phyloP scores from a whole-genome alignment of 2,888 invertebrate genomes.

The Limnephilus marmoratus region DNA sequence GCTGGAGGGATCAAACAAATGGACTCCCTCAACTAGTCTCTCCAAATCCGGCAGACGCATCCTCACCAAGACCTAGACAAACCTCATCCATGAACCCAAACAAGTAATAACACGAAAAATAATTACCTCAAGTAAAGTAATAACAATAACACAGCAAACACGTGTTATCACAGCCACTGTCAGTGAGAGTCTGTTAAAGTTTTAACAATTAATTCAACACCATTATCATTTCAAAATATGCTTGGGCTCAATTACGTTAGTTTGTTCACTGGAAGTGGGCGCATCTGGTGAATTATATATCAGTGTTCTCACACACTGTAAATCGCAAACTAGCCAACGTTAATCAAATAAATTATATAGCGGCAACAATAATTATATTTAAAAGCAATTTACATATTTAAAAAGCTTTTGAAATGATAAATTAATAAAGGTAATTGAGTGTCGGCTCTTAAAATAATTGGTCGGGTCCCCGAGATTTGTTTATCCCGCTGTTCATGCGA shows the following conservation, averaged over 20 bases:
- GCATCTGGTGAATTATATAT: background rate
- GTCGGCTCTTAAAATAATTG: constrained; percentile 28
- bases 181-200: background rate
- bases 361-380: constrained; percentile 10
- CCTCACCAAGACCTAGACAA: too few relatives aligned
- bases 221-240: background rate
- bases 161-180: background rate
- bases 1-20: too few relatives aligned
- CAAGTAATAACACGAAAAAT: too few relatives aligned
- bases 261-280: background rate
- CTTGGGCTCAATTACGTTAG: background rate
- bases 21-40: too few relatives aligned
- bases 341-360: constrained; percentile 8
- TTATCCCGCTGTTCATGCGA: background rate
- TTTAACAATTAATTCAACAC: background rate
- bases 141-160: background rate
- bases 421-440: constrained; percentile 47
- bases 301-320: background rate
- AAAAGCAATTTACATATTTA: constrained; percentile 44
- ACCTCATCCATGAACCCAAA: too few relatives aligned
- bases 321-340: background rate
- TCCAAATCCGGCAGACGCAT: too few relatives aligned
- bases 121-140: too few relatives aligned
- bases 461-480: background rate
- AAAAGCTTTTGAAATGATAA: constrained; percentile 27